These are phyloP conservation scores for Lasioglossum figueresi DNA, from an alignment of 2,888 invertebrate species.

Conservation along the genomic window DNA sequence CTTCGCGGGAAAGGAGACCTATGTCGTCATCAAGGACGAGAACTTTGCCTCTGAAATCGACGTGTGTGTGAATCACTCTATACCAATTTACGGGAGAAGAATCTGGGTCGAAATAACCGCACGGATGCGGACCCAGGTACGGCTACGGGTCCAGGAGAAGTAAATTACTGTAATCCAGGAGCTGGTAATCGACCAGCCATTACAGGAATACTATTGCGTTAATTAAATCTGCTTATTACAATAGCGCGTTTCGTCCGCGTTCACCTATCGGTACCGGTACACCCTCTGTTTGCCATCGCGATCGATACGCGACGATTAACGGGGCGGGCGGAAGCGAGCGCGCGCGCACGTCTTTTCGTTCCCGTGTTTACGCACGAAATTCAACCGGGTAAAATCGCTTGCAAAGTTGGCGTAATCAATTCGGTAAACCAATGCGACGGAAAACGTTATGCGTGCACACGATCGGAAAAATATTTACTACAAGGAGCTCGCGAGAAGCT, in stretches of 20 bases:
- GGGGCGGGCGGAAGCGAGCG: neutral
- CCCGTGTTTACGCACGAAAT: neutral
- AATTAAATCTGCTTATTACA: slow-evolving; percentile 23
- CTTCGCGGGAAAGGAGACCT: slow-evolving; percentile 26
- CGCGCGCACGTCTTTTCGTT: neutral
- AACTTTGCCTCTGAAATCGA: neutral
- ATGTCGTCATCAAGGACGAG: slow-evolving; percentile 17
- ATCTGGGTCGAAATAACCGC: neutral
- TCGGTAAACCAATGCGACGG: neutral
- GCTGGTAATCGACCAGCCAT: neutral
- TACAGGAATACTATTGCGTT: neutral
- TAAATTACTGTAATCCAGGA: neutral
- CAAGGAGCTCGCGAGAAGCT: slow-evolving; percentile 19
- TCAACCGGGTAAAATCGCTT: neutral
- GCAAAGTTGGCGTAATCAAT: neutral
- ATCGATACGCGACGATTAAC: neutral
- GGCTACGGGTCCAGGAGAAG: neutral
- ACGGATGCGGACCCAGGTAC: neutral
- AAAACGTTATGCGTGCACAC: neutral
- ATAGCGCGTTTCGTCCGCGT: slow-evolving; percentile 21
- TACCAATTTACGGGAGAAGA: neutral
- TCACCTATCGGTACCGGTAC: neutral
- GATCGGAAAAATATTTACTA: slow-evolving; percentile 20
- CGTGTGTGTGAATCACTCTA: neutral
- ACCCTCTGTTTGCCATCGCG: neutral